phyloP scores from a whole-genome alignment of 2,888 invertebrate genomes.

The Esperia sulphurella region DNA sequence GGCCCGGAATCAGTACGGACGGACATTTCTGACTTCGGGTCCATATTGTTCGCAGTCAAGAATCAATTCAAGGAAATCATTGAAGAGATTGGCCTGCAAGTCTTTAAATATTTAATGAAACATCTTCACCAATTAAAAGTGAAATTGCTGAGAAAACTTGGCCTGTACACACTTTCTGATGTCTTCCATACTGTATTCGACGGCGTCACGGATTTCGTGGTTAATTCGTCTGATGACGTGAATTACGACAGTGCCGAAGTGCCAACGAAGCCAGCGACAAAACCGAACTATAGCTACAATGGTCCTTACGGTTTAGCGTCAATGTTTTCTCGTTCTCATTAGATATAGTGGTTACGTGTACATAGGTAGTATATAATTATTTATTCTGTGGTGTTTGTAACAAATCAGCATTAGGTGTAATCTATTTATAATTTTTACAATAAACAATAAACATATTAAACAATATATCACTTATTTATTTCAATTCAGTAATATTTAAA shows the following conservation, averaged over 20 bases:
- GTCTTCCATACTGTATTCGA: constrained; percentile 37
- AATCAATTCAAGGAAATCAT: constrained; percentile 40
- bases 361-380: background rate
- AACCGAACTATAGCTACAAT: background rate
- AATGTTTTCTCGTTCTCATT: background rate
- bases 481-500: no score
- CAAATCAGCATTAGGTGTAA: no score
- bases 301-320: constrained; percentile 1
- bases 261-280: background rate
- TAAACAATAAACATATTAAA: no score
- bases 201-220: constrained; percentile 35
- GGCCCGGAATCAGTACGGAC: constrained; percentile 1
- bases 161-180: constrained; percentile 39
- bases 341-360: background rate
- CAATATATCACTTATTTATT: no score
- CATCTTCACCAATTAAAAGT: constrained; percentile 35
- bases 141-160: constrained; percentile 40
- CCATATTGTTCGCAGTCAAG: constrained; percentile 34
- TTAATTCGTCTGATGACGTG: constrained; percentile 17
- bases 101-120: constrained; percentile 25
- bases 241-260: constrained; percentile 7
- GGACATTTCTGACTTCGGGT: constrained; percentile 25
- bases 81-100: constrained; percentile 32
- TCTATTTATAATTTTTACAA: no score
- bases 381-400: background rate